Conservation (phyloP, 2,888 invertebrate genomes). For the Hypselothyrea guttata region DNA sequence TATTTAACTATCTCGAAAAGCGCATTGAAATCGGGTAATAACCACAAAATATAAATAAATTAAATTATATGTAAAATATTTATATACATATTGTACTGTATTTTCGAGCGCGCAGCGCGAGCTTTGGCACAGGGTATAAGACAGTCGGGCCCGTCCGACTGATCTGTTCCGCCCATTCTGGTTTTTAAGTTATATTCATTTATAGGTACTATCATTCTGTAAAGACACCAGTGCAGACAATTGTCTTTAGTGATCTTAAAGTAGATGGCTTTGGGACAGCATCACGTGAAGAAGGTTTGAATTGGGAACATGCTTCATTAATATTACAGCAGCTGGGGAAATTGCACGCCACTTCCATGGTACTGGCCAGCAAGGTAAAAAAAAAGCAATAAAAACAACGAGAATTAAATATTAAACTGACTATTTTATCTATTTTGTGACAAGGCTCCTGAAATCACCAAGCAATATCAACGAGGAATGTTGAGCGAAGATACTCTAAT, state of each 20-base stretch:
- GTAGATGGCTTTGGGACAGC: conserved; percentile 83
- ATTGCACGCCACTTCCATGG: conserved; percentile 84
- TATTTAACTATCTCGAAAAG: too few relatives aligned
- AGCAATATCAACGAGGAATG: conserved; percentile 59
- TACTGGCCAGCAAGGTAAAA: conserved; percentile 83
- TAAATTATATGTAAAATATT: too few relatives aligned
- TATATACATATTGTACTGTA: too few relatives aligned
- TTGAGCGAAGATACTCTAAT: conserved; percentile 48
- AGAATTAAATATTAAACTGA: not conserved
- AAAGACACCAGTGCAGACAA: conserved; percentile 70
- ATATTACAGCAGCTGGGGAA: conserved; percentile 83
- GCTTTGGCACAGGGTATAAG: too few relatives aligned
- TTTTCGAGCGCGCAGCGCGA: too few relatives aligned
- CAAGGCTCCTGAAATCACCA: conserved; percentile 59
- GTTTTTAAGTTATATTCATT: not conserved
- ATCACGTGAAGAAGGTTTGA: conserved; percentile 83
- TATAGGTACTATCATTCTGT: conserved; percentile 70
- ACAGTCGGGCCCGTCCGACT: too few relatives aligned
- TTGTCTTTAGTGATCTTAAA: conserved; percentile 84
- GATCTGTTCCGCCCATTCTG: too few relatives aligned
- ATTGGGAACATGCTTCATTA: conserved; percentile 83
- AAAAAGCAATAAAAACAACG: not conserved
- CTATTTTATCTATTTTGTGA: too few relatives aligned
- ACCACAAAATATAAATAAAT: too few relatives aligned
- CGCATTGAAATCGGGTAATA: too few relatives aligned